These are phyloP conservation scores for Drosophila barbarae DNA, from an alignment of 2,888 invertebrate species.

Conservation along the genomic window DNA sequence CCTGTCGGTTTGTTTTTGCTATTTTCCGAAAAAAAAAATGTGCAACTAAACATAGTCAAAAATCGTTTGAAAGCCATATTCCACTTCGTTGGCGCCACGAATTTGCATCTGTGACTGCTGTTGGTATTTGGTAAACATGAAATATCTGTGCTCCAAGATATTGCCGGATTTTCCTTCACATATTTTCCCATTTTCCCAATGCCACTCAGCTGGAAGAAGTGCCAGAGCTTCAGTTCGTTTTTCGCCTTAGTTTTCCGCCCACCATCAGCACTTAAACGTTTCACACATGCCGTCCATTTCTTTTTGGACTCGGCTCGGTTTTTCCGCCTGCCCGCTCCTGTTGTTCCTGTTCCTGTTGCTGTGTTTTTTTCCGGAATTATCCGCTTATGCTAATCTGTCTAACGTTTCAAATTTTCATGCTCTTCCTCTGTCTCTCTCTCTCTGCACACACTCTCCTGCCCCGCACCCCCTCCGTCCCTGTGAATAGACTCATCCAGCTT, in stretches of 20 bases:
- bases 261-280: conserved; percentile 56
- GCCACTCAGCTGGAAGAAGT: conserved; percentile 17
- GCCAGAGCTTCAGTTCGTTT: conserved; percentile 7
- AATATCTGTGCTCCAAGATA: conserved; percentile 35
- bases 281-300: conserved; percentile 53
- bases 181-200: conserved; percentile 15
- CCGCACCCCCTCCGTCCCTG: conserved; percentile 35
- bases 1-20: neutral
- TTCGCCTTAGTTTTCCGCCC: conserved; percentile 23
- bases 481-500: conserved; percentile 61
- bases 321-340: conserved; percentile 19
- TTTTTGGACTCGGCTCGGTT: conserved; percentile 16
- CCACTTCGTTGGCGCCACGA: conserved; percentile 18
- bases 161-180: conserved; percentile 19
- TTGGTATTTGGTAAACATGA: conserved; percentile 36
- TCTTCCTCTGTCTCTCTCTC: conserved; percentile 15
- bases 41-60: conserved; percentile 20
- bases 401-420: conserved; percentile 55
- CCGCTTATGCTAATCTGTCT: conserved; percentile 74
- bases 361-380: conserved; percentile 51
- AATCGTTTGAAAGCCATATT: conserved; percentile 23
- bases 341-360: conserved; percentile 34
- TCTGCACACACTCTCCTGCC: conserved; percentile 1
- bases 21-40: conserved; percentile 18
- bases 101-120: conserved; percentile 32